phyloP scores from a whole-genome alignment of 92 coral and sea anemone species.

The Actinostola sp. region DNA sequence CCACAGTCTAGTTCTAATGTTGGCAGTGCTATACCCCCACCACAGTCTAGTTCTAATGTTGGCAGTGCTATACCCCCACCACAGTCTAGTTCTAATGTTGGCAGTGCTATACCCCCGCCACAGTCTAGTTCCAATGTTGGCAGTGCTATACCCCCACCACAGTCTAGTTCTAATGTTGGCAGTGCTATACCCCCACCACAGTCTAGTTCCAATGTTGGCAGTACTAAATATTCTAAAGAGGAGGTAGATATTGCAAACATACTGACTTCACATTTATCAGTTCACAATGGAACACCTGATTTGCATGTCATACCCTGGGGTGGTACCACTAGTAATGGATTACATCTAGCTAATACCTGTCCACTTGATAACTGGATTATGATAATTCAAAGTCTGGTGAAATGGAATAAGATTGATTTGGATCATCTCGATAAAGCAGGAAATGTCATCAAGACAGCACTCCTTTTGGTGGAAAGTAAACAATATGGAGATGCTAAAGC shows the following conservation, averaged over 20 bases:
- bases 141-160: background rate
- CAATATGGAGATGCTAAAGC: slow-evolving; percentile 57
- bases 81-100: background rate
- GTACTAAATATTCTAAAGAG: background rate
- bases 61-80: background rate
- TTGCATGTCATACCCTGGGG: slow-evolving; percentile 56
- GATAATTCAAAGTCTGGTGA: slow-evolving; percentile 54
- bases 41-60: background rate
- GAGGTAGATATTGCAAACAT: background rate
- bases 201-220: background rate
- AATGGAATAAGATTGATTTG: slow-evolving; percentile 28
- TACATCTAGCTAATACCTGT: slow-evolving; percentile 49
- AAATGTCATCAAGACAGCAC: slow-evolving; percentile 26
- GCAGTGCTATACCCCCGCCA: background rate
- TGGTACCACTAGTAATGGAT: slow-evolving; percentile 37
- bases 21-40: background rate
- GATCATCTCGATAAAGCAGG: slow-evolving; percentile 29
- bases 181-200: background rate
- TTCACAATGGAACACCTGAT: background rate
- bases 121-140: background rate
- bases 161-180: background rate
- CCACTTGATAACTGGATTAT: slow-evolving; percentile 63
- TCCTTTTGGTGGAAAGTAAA: slow-evolving; percentile 28
- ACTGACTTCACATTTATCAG: background rate
- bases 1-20: background rate